Evolutionary conservation across 2,113 vertebrate species (phyloP).

Genomic region (Chloebia gouldiae): DNA sequence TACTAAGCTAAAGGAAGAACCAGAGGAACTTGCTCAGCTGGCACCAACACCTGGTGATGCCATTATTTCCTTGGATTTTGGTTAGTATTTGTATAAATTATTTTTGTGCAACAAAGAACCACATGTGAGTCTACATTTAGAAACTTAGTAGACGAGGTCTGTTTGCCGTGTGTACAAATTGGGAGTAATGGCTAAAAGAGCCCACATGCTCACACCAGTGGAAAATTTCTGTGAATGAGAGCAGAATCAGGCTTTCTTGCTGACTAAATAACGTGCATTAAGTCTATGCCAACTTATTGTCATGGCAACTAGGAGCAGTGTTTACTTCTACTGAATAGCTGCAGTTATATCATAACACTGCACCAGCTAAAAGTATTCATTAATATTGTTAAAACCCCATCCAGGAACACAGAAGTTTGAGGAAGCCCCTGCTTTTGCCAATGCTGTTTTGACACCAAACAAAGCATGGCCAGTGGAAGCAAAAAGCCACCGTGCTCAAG

Average conservation of each 20-base stretch:
- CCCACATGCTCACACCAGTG: neutral
- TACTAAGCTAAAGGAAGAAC: conserved; percentile 94
- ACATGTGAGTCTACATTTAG: neutral
- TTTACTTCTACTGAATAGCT: conserved; percentile 39
- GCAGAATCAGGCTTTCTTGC: conserved; percentile 37
- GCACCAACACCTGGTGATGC: conserved; percentile 91
- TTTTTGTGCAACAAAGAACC: conserved; percentile 3
- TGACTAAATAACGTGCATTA: conserved; percentile 28
- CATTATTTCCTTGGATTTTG: conserved; percentile 90
- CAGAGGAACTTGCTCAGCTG: conserved; percentile 91
- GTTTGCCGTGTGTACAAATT: neutral
- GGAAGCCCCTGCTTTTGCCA: conserved; percentile 74
- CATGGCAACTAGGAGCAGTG: conserved; percentile 24
- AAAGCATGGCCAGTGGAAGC: conserved; percentile 78
- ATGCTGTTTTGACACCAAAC: conserved; percentile 72
- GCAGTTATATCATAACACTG: conserved; percentile 11
- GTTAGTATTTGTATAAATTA: conserved; percentile 72
- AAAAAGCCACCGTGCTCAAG: conserved; percentile 62
- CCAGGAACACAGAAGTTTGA: conserved; percentile 81
- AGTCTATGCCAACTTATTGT: conserved; percentile 36
- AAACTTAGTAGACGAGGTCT: neutral
- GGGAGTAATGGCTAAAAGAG: neutral
- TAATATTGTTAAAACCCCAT: conserved; percentile 39
- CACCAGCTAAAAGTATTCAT: neutral
- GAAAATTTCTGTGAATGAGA: conserved; percentile 55